Base-by-base conservation (phyloP, 2,797 vertebrate species). In the Petrocephalus sullivani region DNA sequence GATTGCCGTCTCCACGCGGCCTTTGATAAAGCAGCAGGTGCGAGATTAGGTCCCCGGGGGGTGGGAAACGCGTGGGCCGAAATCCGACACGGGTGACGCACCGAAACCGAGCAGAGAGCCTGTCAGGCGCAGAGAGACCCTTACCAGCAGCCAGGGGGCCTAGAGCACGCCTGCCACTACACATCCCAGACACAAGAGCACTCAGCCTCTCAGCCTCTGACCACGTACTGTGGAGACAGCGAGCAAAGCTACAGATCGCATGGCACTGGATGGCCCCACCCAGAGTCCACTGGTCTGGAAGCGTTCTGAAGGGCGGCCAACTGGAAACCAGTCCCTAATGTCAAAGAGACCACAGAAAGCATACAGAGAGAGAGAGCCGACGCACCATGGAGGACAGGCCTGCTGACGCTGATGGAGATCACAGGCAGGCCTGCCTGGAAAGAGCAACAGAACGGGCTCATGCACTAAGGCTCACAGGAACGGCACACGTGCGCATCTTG, bases 1-100 rank as follows among this genome's bases (percentile, higher is more conserved):
- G 16, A 46, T n/a, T 78, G 33, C 37, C 16, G 2, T 41, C 71
- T 78, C 71, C 37, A 46, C 16, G 19, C 16, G 5, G 71, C 37
- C 71, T 78, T 46, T 78, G 71, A 78, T 78, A 46, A 78, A n/a
- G 71, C 33, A 78, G 37, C 71, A 78, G 71, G 71, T 78, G 71
- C 16, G 16, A 46, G 71, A 78, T 78, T 78, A 46, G 37, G 37
- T 33, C 37, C 71, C 16, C 16, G 7, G 16, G 37, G 71, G 46
- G 71, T 78, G 71, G 37, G 71, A 46, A n/a, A 78, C 37, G 46
- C 33, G 71, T n/a, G 37, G 37, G 71, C 71, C 0, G 37, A 78
- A 78, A 41, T 78, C 16, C 37, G 1, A 46, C 37, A 46, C 37
- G 5, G 37, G 16, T 67, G 64, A 67, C 64, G 10, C 64, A 67